Base-by-base conservation (phyloP, 2,797 vertebrate species). In the Anguilla anguilla region DNA sequence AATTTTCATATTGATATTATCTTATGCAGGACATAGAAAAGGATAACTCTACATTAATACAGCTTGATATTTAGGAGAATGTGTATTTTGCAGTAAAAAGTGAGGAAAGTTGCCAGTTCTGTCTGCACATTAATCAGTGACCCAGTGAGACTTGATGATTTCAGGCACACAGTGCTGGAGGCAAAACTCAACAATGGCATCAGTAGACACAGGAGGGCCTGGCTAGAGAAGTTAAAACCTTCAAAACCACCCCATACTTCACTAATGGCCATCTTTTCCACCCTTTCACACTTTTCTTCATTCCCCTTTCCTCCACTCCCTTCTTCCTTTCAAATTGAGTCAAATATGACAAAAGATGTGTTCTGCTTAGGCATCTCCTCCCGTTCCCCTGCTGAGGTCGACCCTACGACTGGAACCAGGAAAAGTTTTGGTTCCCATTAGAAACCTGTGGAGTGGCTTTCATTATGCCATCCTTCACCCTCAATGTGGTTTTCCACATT, bases 231-330 rank as follows among this genome's bases (percentile, higher is more conserved):
- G 91, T 92, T 93, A 92, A 93, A 95, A 94, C 93, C 94, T 95
- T 94, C 93, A 94, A 93, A n/a, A 95, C 94, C 94, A 94, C 87
- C 84, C 85, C 83, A 72, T 25, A 86, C 93, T 93, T 94, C 92
- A 95, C 95, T 94, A 95, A 95, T 95, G 94, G 92, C 93, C 93
- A 93, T 94, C 95, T 94, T 94, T 94, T 95, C 94, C 92, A 91
- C 93, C 92, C 90, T 91, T 91, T 89, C 84, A 83, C 86, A 77
- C 87, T 87, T 87, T 85, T 86, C 89, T 84, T 69, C 72, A 51
- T 77, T 74, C 53, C 57, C 77, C 53, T 90, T 91, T 89, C 89
- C 92, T 82, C 92, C 87, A 89, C 88, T 91, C 90, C 87, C 92
- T 92, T 93, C 93, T 90, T 89, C 92, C 92, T 92, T 90, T 91